Percentiles rank a stretch among this genome's conserved stretches.
Conservation (phyloP, 1,140 invertebrate species). For the Anastrepha obliqua region DNA sequence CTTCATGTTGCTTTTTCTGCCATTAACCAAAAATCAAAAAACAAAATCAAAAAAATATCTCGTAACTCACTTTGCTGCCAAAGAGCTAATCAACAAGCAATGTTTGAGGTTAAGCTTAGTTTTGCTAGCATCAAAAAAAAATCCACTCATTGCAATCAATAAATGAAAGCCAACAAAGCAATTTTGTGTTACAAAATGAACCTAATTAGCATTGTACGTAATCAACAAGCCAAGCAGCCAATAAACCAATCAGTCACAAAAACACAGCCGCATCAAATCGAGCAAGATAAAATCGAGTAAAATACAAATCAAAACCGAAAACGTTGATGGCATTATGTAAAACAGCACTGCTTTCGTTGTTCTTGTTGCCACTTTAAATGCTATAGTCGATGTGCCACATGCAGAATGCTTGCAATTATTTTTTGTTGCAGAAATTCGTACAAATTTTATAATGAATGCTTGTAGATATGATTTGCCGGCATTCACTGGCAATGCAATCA, state of each 20-base stretch:
- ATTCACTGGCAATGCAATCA: neutral
- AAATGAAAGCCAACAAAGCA: neutral
- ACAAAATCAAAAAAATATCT: too few relatives aligned
- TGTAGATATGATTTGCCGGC: neutral
- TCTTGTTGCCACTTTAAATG: neutral
- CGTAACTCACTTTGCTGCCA: too few relatives aligned
- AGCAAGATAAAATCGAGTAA: neutral
- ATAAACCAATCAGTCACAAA: neutral
- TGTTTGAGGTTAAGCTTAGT: too few relatives aligned
- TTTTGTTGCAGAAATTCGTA: neutral
- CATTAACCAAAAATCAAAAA: too few relatives aligned
- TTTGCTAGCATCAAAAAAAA: too few relatives aligned
- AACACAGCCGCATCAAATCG: neutral
- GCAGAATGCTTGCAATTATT: constrained; percentile 15
- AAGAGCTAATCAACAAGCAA: too few relatives aligned
- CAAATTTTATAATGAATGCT: neutral
- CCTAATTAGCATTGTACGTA: constrained; percentile 3
- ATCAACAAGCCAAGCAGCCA: neutral
- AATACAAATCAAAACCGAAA: constrained; percentile 10
- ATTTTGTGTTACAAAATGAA: constrained; percentile 7
- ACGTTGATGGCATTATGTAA: neutral
- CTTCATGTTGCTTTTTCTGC: too few relatives aligned
- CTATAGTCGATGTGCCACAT: neutral
- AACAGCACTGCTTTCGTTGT: neutral
- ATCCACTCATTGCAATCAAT: neutral